Evolutionary conservation across 2,797 vertebrate species (phyloP).

Genomic region (Nyctalus aviator): DNA sequence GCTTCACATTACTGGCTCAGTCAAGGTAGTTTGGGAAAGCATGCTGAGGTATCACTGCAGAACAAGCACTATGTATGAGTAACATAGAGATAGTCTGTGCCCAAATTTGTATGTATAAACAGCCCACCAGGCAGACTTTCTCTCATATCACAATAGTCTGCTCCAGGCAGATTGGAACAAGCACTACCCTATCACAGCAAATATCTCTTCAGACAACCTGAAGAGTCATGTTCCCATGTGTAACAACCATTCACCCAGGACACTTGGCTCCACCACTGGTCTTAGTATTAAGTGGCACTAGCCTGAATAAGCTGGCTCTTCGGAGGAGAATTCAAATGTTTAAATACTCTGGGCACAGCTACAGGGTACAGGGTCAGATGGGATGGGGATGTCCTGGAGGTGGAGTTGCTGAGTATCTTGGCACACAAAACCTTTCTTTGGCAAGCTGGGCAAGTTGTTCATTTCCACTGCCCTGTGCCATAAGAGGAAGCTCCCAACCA

Average conservation of each 20-base stretch:
- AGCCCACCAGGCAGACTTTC: background rate
- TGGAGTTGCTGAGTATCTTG: background rate
- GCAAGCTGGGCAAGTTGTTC: background rate
- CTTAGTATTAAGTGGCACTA: background rate
- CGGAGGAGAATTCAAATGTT: background rate
- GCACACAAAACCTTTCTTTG: background rate
- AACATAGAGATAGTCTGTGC: background rate
- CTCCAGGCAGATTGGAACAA: background rate
- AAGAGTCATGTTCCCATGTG: background rate
- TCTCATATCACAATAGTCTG: background rate
- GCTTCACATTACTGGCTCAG: background rate
- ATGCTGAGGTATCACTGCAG: background rate
- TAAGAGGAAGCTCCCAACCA: background rate
- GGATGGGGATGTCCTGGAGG: background rate
- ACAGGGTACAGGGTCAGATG: background rate
- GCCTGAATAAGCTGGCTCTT: background rate
- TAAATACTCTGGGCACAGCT: too few species aligned
- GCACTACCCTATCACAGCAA: background rate
- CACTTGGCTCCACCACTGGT: background rate
- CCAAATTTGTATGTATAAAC: background rate
- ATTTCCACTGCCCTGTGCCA: background rate
- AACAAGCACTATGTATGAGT: background rate
- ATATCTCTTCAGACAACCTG: background rate
- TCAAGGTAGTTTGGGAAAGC: background rate
- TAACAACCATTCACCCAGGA: background rate